A percentile compares a stretch with the other conserved stretches of the same genome.
Evolutionary conservation across 2,113 vertebrate genomes (phyloP).

Genomic region (Emydocephalus ijimae): DNA sequence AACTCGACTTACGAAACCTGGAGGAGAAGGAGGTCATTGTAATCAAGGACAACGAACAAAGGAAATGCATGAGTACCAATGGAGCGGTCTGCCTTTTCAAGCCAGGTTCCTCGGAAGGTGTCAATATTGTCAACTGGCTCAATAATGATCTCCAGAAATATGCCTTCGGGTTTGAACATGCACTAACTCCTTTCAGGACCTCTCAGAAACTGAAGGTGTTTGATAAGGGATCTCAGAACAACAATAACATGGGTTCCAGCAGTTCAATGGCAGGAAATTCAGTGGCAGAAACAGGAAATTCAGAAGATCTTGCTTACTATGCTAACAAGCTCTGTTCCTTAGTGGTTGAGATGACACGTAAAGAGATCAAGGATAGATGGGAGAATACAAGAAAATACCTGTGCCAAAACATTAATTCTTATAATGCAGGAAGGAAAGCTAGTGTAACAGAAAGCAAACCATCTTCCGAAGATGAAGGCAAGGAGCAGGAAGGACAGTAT

Average conservation of each 20-base stretch:
- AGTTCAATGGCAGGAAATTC: slow-evolving; percentile 16
- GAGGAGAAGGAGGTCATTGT: slow-evolving; percentile 20
- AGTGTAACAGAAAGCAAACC: slow-evolving; percentile 40
- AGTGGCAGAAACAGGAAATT: not conserved
- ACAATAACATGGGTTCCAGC: slow-evolving; percentile 34
- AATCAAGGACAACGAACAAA: slow-evolving; percentile 10
- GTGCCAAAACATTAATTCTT: slow-evolving; percentile 44
- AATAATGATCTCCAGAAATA: slow-evolving; percentile 63
- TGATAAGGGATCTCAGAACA: slow-evolving; percentile 48
- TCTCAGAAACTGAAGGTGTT: slow-evolving; percentile 50
- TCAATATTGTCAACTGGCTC: slow-evolving; percentile 50
- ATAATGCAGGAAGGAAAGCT: slow-evolving; percentile 35
- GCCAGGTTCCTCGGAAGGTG: slow-evolving; percentile 35
- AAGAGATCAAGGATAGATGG: slow-evolving; percentile 36
- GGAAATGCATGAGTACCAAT: not conserved
- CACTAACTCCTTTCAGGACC: slow-evolving; percentile 46
- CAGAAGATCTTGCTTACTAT: slow-evolving; percentile 54
- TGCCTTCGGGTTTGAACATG: slow-evolving; percentile 59
- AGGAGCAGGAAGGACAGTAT: not conserved
- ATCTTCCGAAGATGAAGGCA: not conserved
- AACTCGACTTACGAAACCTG: not conserved
- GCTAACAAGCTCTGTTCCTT: slow-evolving; percentile 52
- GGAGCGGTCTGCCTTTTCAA: slow-evolving; percentile 59
- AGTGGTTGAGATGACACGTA: slow-evolving; percentile 53
- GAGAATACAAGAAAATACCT: slow-evolving; percentile 47